A percentile compares a stretch with the other conserved stretches of the same genome.
Evolutionary conservation across 2,797 vertebrate genomes (phyloP).

Genomic region (Phalanger gymnotis): DNA sequence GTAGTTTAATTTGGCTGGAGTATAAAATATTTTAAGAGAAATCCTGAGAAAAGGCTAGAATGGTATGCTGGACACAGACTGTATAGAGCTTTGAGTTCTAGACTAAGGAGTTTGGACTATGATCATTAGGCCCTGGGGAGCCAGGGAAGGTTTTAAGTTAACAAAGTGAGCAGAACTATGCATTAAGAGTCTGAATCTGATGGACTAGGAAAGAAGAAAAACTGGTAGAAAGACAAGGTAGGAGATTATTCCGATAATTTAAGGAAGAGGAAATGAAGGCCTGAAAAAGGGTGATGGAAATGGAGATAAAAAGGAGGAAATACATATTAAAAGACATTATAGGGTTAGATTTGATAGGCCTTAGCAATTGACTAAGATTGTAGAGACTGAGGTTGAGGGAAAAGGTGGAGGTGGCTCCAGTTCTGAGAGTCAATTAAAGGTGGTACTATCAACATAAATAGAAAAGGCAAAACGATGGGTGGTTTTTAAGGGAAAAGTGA

Average conservation of each 20-base stretch:
- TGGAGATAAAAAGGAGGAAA: background rate
- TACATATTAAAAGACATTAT: background rate
- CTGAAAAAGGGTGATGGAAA: background rate
- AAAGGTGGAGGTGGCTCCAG: background rate
- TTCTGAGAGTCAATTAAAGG: background rate
- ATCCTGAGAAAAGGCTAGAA: background rate
- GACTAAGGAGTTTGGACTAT: background rate
- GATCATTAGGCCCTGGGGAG: background rate
- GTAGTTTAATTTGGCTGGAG: background rate
- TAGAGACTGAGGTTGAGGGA: background rate
- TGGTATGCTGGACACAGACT: background rate
- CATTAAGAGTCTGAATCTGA: background rate
- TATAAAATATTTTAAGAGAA: background rate
- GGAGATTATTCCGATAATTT: background rate
- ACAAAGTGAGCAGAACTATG: background rate
- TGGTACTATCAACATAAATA: background rate
- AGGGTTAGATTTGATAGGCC: background rate
- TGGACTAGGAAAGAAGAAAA: background rate
- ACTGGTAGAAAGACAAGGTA: background rate
- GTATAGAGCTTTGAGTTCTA: background rate
- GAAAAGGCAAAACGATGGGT: background rate
- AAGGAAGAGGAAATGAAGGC: background rate
- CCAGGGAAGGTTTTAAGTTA: background rate
- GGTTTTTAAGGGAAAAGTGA: background rate
- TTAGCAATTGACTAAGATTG: background rate